Evolutionary conservation across 2,797 vertebrate genomes (phyloP).

Genomic region (Iguana delicatissima): DNA sequence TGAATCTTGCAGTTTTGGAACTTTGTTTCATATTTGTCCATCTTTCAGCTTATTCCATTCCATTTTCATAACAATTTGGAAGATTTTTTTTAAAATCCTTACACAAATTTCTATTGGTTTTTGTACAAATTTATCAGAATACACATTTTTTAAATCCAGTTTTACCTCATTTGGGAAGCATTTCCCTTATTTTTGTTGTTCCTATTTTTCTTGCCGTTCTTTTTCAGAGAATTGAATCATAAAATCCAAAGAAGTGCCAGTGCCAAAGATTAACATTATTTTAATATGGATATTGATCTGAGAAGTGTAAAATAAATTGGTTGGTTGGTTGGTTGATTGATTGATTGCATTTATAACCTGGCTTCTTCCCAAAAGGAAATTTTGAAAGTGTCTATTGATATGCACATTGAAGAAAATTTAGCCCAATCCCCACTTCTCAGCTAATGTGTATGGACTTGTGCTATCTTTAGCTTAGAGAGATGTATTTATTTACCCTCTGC

Average conservation of each 20-base stretch:
- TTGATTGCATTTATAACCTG: no score
- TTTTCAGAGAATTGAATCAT: neutral
- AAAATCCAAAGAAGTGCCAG: neutral
- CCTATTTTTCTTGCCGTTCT: neutral
- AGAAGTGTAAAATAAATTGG: no score
- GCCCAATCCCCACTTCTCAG: neutral
- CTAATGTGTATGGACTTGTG: neutral
- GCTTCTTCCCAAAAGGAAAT: neutral
- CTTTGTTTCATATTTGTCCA: no score
- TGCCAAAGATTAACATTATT: no score
- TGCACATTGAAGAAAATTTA: neutral
- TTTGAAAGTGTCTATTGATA: neutral
- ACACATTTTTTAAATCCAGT: neutral
- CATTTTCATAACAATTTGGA: no score
- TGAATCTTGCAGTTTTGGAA: no score
- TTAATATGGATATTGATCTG: no score
- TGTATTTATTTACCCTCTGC: neutral
- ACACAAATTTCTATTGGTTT: neutral
- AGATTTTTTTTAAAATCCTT: neutral
- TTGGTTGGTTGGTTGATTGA: no score
- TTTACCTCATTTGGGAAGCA: neutral
- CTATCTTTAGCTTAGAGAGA: neutral
- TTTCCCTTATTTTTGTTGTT: neutral
- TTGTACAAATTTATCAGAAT: neutral
- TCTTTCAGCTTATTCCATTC: no score